Conservation (phyloP, 2,888 invertebrate species). For the Iphiclides podalirius region DNA sequence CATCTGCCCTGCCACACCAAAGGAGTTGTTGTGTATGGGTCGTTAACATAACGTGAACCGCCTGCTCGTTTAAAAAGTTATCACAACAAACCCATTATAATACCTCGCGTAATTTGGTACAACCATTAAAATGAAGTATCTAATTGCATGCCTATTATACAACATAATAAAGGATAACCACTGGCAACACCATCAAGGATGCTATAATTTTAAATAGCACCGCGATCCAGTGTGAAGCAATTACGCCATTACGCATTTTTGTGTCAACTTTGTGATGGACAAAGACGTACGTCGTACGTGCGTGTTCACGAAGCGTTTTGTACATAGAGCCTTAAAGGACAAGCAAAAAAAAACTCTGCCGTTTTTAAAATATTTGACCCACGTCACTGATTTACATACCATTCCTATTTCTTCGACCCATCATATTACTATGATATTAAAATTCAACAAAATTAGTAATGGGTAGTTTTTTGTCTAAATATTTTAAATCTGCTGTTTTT, state of each 20-base stretch:
- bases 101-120: background rate
- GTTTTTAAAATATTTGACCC: too few species aligned
- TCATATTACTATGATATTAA: too few species aligned
- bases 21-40: background rate
- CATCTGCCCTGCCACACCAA: too few species aligned
- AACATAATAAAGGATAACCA: constrained; percentile 10
- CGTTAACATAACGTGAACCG: background rate
- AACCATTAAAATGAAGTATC: constrained; percentile 9
- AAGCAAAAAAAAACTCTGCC: background rate
- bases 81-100: background rate
- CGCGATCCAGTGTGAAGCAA: background rate
- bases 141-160: constrained; percentile 7
- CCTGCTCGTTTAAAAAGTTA: background rate
- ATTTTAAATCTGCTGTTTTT: too few species aligned
- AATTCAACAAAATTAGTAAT: too few species aligned
- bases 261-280: background rate
- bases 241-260: constrained; percentile 7
- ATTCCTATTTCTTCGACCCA: too few species aligned
- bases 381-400: too few species aligned
- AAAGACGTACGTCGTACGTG: background rate
- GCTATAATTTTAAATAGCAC: constrained; percentile 13
- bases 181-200: constrained; percentile 3
- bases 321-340: background rate
- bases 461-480: too few species aligned
- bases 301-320: background rate